Evolutionary conservation across 2,797 vertebrate genomes (phyloP).

Genomic region (Anguilla anguilla): DNA sequence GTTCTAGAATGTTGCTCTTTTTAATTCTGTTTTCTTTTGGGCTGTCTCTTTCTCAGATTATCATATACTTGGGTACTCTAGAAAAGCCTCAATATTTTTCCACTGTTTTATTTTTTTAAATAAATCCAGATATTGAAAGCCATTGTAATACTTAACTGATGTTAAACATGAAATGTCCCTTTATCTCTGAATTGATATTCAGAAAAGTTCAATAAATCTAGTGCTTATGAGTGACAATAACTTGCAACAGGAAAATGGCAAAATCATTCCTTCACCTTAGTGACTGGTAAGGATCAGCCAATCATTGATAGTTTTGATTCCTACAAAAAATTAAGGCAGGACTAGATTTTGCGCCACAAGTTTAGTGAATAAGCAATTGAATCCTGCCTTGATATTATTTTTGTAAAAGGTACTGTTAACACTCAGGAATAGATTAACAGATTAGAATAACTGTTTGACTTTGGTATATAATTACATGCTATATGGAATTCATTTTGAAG

Average conservation of each 20-base stretch:
- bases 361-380: not conserved
- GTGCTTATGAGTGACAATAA: conserved; percentile 17
- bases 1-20: conserved; percentile 23
- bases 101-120: conserved; percentile 44
- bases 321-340: not conserved
- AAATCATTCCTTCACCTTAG: not conserved
- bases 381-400: not conserved
- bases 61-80: conserved; percentile 34
- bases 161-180: conserved; percentile 52
- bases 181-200: conserved; percentile 53
- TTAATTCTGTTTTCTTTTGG: conserved; percentile 23
- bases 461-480: not conserved
- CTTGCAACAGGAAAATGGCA: not conserved
- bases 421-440: not conserved
- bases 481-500: not conserved
- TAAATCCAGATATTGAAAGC: conserved; percentile 51
- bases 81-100: conserved; percentile 40
- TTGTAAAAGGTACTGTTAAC: not conserved
- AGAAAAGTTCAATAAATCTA: conserved; percentile 52
- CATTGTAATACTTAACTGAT: conserved; percentile 57
- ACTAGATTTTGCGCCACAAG: not conserved
- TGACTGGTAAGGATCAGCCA: not conserved
- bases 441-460: not conserved
- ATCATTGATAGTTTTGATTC: not conserved
- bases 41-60: not conserved